phyloP scores from a whole-genome alignment of 2,888 invertebrate genomes.

The Sarcophaga rosellei region DNA sequence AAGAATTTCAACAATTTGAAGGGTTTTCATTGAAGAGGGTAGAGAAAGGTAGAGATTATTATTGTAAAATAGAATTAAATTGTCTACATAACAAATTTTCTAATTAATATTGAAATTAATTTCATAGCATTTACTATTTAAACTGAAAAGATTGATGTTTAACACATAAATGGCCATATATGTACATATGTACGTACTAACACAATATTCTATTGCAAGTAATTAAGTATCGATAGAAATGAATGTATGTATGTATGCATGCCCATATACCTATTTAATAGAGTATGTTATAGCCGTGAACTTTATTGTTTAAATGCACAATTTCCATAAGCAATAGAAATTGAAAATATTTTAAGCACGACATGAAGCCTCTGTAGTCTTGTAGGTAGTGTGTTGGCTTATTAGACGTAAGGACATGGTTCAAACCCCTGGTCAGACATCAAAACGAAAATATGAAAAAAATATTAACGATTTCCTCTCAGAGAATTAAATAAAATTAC shows the following conservation, averaged over 20 bases:
- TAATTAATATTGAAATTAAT: constrained; percentile 24
- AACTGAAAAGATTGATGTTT: constrained; percentile 6
- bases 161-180: background rate
- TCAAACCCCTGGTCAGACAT: no score
- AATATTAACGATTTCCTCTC: no score
- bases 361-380: no score
- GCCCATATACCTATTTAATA: background rate
- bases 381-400: no score
- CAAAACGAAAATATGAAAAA: no score
- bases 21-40: no score
- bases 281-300: no score
- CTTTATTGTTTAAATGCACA: background rate
- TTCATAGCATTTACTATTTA: background rate
- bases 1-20: no score
- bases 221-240: constrained; percentile 4
- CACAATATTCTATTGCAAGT: background rate
- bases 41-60: background rate
- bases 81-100: background rate
- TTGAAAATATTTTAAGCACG: no score
- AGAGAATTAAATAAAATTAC: no score
- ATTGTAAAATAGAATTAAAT: background rate
- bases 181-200: background rate
- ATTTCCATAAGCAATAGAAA: no score
- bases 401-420: no score
- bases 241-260: constrained; percentile 1